Conservation (phyloP, 2,888 invertebrate species). For the Congeria kusceri region DNA sequence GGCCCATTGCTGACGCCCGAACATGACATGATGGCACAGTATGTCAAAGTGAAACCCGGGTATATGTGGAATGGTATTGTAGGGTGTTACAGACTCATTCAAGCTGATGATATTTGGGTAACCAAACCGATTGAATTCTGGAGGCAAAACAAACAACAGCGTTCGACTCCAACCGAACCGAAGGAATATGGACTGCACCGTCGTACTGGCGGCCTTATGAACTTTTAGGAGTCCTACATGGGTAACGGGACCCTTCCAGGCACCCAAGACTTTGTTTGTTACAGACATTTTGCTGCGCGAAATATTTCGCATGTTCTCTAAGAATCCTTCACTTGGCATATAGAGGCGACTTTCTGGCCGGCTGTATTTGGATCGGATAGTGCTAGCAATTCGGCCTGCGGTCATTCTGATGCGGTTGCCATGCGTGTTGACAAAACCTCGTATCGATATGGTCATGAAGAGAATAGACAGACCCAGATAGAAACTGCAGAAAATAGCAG, state of each 20-base stretch:
- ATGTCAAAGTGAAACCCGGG: constrained; percentile 40
- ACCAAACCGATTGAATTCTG: constrained; percentile 32
- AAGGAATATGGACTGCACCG: constrained; percentile 42
- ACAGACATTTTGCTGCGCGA: no score
- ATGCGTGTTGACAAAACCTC: no score
- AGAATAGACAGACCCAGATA: no score
- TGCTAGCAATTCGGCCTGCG: no score
- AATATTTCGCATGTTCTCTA: no score
- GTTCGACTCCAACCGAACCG: constrained; percentile 51
- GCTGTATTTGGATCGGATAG: no score
- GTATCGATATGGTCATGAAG: no score
- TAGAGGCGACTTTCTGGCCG: no score
- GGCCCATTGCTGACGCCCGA: constrained; percentile 27
- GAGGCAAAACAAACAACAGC: constrained; percentile 50
- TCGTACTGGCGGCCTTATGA: constrained; percentile 57
- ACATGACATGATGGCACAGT: constrained; percentile 56
- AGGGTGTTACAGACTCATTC: constrained; percentile 25
- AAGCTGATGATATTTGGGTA: constrained; percentile 54
- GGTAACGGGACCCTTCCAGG: background rate
- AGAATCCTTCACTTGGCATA: no score
- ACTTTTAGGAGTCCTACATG: constrained; percentile 49
- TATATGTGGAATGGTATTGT: constrained; percentile 38
- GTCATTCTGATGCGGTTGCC: no score
- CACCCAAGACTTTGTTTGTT: no score
- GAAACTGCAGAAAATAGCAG: no score